A percentile compares a stretch with the other conserved stretches of the same genome.
These are phyloP conservation scores for Brachyrhaphis roseni DNA, from an alignment of 2,797 vertebrate genomes.

Conservation along the genomic window DNA sequence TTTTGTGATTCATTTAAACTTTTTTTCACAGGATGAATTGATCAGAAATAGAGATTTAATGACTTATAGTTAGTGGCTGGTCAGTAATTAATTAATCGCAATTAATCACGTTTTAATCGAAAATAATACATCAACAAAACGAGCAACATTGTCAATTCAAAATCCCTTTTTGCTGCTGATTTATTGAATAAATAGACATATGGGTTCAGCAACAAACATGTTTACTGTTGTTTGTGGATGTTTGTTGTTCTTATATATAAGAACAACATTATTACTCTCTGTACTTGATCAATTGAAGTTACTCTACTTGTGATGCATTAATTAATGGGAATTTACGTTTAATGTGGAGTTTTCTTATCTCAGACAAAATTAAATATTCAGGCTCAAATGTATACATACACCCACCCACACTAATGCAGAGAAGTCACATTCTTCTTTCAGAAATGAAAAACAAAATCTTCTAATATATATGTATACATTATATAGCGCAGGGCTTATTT, in stretches of 20 bases:
- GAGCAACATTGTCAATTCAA: too few species aligned
- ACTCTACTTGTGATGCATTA: not conserved
- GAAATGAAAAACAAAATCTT: too few species aligned
- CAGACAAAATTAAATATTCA: not conserved
- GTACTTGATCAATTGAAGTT: too few species aligned
- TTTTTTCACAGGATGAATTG: not conserved
- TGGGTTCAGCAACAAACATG: too few species aligned
- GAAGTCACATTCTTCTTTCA: too few species aligned
- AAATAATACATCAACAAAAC: too few species aligned
- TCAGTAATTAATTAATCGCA: not conserved
- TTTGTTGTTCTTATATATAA: too few species aligned
- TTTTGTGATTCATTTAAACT: not conserved
- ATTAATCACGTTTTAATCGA: not conserved
- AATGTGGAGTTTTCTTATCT: not conserved
- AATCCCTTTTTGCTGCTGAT: too few species aligned
- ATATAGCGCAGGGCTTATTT: not conserved
- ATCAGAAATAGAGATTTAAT: not conserved
- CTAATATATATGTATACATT: too few species aligned
- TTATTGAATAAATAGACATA: too few species aligned
- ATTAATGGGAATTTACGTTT: not conserved
- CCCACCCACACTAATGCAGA: not conserved
- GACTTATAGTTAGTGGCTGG: not conserved
- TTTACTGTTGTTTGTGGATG: too few species aligned
- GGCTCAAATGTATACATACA: not conserved
- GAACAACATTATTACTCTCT: too few species aligned